Evolutionary conservation across 2,113 vertebrate species (phyloP).

Genomic region (Hydrolagus affinis): DNA sequence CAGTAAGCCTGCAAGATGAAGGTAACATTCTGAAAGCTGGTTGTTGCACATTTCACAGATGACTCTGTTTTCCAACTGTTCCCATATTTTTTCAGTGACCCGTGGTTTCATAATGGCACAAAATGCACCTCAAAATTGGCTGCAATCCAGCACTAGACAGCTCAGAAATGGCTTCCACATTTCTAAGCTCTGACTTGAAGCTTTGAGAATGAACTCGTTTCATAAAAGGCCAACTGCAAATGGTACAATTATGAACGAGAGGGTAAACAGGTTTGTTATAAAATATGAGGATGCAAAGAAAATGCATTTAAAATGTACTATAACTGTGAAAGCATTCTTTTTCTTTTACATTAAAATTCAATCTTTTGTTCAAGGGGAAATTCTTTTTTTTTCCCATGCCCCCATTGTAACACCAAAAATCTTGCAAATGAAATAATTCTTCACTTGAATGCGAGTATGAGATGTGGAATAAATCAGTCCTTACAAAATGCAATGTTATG

Average conservation of each 20-base stretch:
- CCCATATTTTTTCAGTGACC: constrained; percentile 28
- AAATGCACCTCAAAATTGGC: constrained; percentile 5
- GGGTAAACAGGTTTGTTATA: constrained; percentile 17
- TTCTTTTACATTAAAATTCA: background rate
- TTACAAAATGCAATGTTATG: background rate
- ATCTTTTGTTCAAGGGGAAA: background rate
- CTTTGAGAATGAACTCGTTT: background rate
- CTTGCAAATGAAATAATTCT: background rate
- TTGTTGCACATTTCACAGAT: constrained; percentile 7
- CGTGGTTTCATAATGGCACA: background rate
- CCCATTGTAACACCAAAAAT: background rate
- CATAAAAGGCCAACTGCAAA: constrained; percentile 1
- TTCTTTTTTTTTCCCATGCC: background rate
- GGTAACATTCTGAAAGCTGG: background rate
- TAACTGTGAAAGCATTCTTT: background rate
- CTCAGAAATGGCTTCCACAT: constrained; percentile 29
- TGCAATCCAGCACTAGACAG: background rate
- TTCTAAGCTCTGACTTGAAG: background rate
- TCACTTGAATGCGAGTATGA: background rate
- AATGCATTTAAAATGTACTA: background rate
- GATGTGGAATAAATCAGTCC: background rate
- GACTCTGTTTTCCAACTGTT: constrained; percentile 1
- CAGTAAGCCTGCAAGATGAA: background rate
- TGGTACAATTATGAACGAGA: background rate
- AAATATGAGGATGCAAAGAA: constrained; percentile 10